phyloP scores from a whole-genome alignment of 1,140 invertebrate genomes.

The Tetragnatha versicolor region DNA sequence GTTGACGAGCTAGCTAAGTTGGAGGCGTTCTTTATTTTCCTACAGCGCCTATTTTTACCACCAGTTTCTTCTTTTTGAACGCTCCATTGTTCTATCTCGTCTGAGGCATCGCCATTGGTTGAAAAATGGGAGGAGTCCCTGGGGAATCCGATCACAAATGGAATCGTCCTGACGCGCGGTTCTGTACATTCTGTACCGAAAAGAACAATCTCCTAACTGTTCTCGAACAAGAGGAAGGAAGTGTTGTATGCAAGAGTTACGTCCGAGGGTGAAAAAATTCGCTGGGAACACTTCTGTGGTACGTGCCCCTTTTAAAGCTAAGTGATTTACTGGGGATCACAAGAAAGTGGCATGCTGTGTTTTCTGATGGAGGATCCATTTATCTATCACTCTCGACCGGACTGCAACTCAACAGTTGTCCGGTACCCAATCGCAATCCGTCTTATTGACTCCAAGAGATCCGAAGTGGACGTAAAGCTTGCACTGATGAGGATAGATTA shows the following conservation, averaged over 20 bases:
- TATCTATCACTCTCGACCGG: background rate
- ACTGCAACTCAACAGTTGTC: conserved; percentile 28
- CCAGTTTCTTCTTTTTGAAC: background rate
- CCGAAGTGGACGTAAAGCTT: too few relatives aligned
- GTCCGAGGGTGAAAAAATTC: background rate
- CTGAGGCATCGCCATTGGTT: conserved; percentile 42
- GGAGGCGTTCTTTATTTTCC: conserved; percentile 30
- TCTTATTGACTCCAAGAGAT: too few relatives aligned
- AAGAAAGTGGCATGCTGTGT: background rate
- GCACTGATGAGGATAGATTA: too few relatives aligned
- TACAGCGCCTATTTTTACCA: background rate
- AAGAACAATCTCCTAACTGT: conserved; percentile 48
- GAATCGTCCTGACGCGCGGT: conserved; percentile 36
- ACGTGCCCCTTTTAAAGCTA: conserved; percentile 51
- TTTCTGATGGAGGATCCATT: conserved; percentile 9
- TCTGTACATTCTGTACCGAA: conserved; percentile 10
- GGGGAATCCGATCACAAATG: conserved; percentile 39
- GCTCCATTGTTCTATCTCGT: conserved; percentile 26
- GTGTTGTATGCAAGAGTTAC: conserved; percentile 38
- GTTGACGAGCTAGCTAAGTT: conserved; percentile 46
- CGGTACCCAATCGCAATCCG: background rate
- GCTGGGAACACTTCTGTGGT: background rate
- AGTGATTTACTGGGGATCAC: conserved; percentile 37
- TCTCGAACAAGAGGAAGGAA: conserved; percentile 11
- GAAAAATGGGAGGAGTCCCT: conserved; percentile 17